Conservation (phyloP, 2,113 vertebrate genomes). For the Myotis lucifugus region DNA sequence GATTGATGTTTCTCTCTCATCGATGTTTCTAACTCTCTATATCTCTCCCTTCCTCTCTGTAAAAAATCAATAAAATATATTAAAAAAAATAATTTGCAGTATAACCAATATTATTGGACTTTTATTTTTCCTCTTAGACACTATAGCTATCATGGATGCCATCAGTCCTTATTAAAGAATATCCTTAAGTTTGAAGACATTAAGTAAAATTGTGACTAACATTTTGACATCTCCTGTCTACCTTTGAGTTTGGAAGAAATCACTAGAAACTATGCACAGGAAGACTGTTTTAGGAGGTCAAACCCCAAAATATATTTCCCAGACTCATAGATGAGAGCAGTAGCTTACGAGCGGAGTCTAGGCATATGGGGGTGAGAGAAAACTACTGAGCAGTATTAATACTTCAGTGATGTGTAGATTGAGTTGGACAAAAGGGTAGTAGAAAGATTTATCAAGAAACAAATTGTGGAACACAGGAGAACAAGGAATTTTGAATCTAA, state of each 20-base stretch:
- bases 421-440: background rate
- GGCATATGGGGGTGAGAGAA: background rate
- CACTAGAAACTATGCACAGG: background rate
- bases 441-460: background rate
- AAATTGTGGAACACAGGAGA: background rate
- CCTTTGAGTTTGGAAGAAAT: background rate
- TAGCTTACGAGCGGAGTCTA: background rate
- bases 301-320: background rate
- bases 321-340: background rate
- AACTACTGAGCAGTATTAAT: background rate
- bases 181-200: background rate
- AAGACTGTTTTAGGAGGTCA: background rate
- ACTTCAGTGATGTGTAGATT: background rate
- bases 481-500: background rate
- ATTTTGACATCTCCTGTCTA: background rate
- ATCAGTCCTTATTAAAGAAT: background rate
- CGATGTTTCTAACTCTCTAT: no score
- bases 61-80: no score
- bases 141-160: background rate
- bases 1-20: no score
- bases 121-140: no score
- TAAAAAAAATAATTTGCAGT: background rate
- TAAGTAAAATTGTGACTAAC: background rate
- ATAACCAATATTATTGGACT: background rate
- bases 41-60: no score